phyloP scores from a whole-genome alignment of 2,888 invertebrate species.

The Hermaeophaga mercurialis region DNA sequence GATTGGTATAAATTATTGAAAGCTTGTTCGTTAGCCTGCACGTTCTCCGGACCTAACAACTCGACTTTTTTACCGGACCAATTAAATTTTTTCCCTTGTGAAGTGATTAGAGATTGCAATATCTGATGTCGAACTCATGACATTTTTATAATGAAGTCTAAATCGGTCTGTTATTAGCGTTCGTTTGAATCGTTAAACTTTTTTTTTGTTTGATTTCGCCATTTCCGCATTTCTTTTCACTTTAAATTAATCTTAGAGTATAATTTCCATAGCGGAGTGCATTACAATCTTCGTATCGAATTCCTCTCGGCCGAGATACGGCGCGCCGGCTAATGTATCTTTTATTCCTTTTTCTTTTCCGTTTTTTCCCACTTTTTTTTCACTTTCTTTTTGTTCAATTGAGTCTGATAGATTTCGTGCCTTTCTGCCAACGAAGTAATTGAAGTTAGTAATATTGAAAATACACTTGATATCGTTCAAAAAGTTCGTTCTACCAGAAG shows the following conservation, averaged over 20 bases:
- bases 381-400: conserved; percentile 8
- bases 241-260: conserved; percentile 12
- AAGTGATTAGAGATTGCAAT: too few relatives aligned
- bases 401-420: conserved; percentile 21
- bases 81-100: too few relatives aligned
- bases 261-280: conserved; percentile 18
- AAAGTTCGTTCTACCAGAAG: too few relatives aligned
- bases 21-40: too few relatives aligned
- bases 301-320: conserved; percentile 11
- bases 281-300: conserved; percentile 19
- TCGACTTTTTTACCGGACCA: too few relatives aligned
- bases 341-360: conserved; percentile 1
- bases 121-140: too few relatives aligned
- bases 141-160: too few relatives aligned
- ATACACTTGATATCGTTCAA: too few relatives aligned
- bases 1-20: too few relatives aligned
- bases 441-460: conserved; percentile 17
- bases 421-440: conserved; percentile 14
- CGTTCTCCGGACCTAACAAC: too few relatives aligned
- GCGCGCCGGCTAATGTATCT: conserved; percentile 11
- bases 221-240: conserved; percentile 10
- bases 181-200: background rate
- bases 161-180: too few relatives aligned
- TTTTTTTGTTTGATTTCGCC: background rate
- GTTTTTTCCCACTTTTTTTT: conserved; percentile 4